Evolutionary conservation across 2,113 vertebrate species (phyloP).

Genomic region (Eretmochelys imbricata): DNA sequence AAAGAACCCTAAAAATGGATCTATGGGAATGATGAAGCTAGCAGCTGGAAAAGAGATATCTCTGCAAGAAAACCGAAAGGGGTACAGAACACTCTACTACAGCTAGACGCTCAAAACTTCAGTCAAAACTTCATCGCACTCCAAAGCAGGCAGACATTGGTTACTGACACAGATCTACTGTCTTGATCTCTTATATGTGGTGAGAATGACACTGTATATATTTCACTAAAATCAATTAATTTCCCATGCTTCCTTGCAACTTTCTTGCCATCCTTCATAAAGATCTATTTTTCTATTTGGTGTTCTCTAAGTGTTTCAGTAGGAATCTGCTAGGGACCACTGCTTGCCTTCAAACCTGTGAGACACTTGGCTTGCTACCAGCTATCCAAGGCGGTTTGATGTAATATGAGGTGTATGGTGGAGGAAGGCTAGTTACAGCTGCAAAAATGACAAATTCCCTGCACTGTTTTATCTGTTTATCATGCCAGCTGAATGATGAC

Average conservation of each 20-base stretch:
- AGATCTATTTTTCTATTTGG: not conserved
- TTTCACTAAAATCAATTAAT: not conserved
- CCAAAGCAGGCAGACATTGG: not conserved
- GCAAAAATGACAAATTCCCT: not conserved
- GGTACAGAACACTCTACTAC: not conserved
- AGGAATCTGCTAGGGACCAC: not conserved
- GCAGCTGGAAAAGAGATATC: not conserved
- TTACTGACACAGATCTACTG: not conserved
- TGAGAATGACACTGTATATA: not conserved
- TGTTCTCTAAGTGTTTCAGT: not conserved
- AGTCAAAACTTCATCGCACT: not conserved
- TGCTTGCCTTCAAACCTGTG: not conserved
- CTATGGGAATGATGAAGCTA: not conserved
- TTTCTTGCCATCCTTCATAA: not conserved
- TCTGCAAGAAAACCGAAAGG: not conserved
- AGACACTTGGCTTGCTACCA: not conserved
- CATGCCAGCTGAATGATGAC: not conserved
- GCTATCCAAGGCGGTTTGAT: not conserved
- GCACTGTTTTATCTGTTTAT: not conserved
- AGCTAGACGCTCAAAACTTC: not conserved
- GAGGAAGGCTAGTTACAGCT: accelerated
- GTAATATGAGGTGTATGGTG: not conserved
- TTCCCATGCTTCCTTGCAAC: not conserved
- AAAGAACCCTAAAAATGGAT: not conserved
- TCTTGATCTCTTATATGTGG: not conserved